Evolutionary conservation across 2,888 invertebrate genomes (phyloP), one percentile per base, ranked within the genome.

Genomic region (Julus scandinavius): DNA sequence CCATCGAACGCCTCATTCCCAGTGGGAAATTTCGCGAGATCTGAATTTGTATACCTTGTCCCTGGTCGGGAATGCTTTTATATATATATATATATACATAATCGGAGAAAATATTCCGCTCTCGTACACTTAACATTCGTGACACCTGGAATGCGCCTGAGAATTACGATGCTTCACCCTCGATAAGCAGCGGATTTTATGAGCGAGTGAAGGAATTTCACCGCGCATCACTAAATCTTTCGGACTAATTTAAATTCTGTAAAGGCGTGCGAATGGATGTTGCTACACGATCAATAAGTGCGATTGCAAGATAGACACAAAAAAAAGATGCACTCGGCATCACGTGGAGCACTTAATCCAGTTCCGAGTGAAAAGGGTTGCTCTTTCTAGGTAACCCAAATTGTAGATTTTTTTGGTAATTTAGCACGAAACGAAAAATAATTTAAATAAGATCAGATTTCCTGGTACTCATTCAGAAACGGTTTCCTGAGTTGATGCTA

Each of bases 161-260:
- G 63, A 63, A 63, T 63, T 63, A 63, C 63, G 63, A 63, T 9
- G 63, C 15, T 63, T 63, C 63, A 58, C 15, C 13, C 20, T 63
- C 63, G 63, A 58, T 58, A 58, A 58, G 58, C 15, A 17, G 58
- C 58, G 4, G 58, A 63, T 63, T 63, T 63, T 63, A 58, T 58
- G 58, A 58, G 11, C 58, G 15, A 11, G 63, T 15, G 63, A 29
- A 72, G 72, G 72, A 72, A 72, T 72, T 72, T 72, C 29, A 9
- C 20, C 72, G 29, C n/a, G 63, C 63, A 63, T 63, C n/a, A 15
- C 29, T 72, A 72, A 72, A 72, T 72, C 72, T 72, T 72, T 72
- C 72, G 9, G 72, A 72, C 29, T 72, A 72, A 72, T 63, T n/a
- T 20, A n/a, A 63, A 63, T 63, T 63, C 58, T 58, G 58, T 58